Evolutionary conservation across 1,140 invertebrate genomes (phyloP), one percentile per base, ranked within the genome.

Genomic region (Lepidotrigona ventralis): DNA sequence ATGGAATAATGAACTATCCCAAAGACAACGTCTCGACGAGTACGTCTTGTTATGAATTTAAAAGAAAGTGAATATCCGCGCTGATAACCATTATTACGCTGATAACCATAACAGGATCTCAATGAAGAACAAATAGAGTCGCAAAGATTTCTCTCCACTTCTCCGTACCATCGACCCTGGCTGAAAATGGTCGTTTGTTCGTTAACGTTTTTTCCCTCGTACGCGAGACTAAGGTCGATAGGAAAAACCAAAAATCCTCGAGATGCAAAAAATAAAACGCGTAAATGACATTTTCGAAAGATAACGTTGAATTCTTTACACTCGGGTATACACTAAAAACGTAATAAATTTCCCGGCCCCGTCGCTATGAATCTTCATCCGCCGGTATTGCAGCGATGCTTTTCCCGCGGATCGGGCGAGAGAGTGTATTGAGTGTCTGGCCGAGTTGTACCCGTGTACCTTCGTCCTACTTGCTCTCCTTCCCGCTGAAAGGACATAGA

Each of bases 341-440:
- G 64, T 77, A 63, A 83, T 77, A 78, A 77, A 83, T 78, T 70
- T 78, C 77, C 69, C 79, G 46, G 17, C 53, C 39, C 39, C 23
- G 33, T 0, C 63, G 56, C 23, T 56, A 26, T 53, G 64, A 77
- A 82, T 77, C 64, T 82, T 70, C 64, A 53, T 70, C 73, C 71
- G 9, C 14, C 33, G 33, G 11, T 75, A 29, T 54, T 12, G 51
- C 12, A 26, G 19, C 19, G 63, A 21, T 29, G 26, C 64, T n/a
- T 77, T n/a, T 26, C 14, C 73, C 74, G 33, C 73, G 81, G 51
- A 82, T 77, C 64, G 54, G 56, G 64, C 29, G 70, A 82, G 70
- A 82, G 23, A 56, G 75, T 79, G 84, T 88, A 88, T 86, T 56
- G 86, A 78, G 69, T 87, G 68, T 88, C 76, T 71, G 46, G 29